Conservation (phyloP, 1,140 invertebrate genomes). For the Radopholus similis region DNA sequence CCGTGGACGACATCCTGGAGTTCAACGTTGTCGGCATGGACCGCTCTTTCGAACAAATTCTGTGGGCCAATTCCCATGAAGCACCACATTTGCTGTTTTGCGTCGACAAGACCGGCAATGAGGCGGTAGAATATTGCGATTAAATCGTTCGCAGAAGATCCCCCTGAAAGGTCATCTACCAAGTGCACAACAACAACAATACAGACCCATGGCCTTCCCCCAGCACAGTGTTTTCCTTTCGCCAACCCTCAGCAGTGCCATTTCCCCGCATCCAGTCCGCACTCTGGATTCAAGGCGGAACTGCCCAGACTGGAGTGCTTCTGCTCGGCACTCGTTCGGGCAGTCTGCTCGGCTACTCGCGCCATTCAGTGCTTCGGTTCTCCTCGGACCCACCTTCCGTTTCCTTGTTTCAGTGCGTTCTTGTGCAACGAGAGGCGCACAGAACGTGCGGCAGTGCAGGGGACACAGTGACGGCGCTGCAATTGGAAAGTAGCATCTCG, state of each 20-base stretch:
- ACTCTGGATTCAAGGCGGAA: background rate
- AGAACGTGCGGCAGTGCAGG: too few species aligned
- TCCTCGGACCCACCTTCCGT: too few species aligned
- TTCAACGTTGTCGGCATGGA: background rate
- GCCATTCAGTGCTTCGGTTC: too few species aligned
- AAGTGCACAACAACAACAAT: too few species aligned
- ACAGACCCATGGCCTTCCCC: background rate
- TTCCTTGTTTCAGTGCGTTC: too few species aligned
- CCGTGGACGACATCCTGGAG: background rate
- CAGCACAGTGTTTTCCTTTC: background rate
- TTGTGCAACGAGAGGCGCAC: too few species aligned
- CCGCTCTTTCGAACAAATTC: background rate
- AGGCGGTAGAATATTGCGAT: background rate
- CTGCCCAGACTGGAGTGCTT: background rate
- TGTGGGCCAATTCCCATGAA: background rate
- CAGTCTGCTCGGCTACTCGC: background rate
- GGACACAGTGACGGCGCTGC: too few species aligned
- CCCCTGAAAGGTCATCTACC: background rate
- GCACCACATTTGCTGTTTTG: background rate
- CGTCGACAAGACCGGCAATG: background rate
- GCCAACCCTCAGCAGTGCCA: background rate
- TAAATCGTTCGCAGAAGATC: background rate
- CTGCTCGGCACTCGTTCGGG: constrained; percentile 6
- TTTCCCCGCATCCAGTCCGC: too few species aligned
- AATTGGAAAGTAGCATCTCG: too few species aligned